Base-by-base conservation (phyloP, 30 jellyfish, hydroid and myxozoan genomes). In the Hydra vulgaris region DNA sequence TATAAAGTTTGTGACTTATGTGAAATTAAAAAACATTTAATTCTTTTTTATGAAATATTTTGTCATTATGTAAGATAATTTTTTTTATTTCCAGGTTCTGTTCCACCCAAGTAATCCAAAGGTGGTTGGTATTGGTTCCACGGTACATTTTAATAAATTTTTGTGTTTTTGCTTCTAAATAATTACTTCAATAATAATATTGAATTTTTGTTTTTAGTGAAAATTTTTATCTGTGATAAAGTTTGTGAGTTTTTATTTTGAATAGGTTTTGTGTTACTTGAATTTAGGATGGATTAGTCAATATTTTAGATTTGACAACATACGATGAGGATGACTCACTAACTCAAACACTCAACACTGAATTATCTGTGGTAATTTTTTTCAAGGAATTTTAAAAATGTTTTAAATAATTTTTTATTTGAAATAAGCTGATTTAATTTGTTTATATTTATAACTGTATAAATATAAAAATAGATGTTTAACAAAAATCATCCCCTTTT, bases 341-440 rank as follows among this genome's bases (percentile, higher is more conserved):
- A 72, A 55, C 75, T 15, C 89, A 76, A n/a, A 85, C 95, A 0
- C 78, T 90, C 26, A 90, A 90, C 74, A 85, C 97, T 18, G 97
- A 90, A 71, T 90, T 95, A 18, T 90, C 97, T 54, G 97, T 90
- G 94, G 97, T 90, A 81, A 20, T 71, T n/a, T 16, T 1, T 66
- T 72, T 68, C 53, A 16, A 5, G n/a, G n/a, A n/a, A n/a, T n/a
- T n/a, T n/a, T n/a, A n/a, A n/a, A n/a, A n/a, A n/a, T n/a, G n/a
- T n/a, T n/a, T n/a, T n/a, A n/a, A n/a, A n/a, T n/a, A n/a, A n/a
- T n/a, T n/a, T n/a, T n/a, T n/a, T n/a, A n/a, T n/a, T n/a, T n/a
- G n/a, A n/a, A n/a, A n/a, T n/a, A n/a, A n/a, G n/a, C n/a, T n/a
- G n/a, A n/a, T n/a, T n/a, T n/a, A n/a, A n/a, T n/a, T n/a, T n/a